Base-by-base conservation (phyloP, 2,797 vertebrate species). In the Chaunax sp. region DNA sequence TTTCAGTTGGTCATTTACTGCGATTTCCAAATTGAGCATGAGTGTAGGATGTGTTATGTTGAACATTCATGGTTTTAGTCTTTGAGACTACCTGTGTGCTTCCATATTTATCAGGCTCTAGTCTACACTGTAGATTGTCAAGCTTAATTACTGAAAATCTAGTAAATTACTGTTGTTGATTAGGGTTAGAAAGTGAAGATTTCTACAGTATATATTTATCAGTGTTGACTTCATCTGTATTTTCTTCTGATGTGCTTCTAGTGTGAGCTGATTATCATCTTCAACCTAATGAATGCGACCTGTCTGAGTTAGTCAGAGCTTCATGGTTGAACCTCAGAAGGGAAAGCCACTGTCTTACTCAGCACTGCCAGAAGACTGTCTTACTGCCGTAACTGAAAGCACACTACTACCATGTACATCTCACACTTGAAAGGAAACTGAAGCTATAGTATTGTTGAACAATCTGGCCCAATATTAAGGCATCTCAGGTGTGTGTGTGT, bases 391-490 rank as follows among this genome's bases (percentile, higher is more conserved):
- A 81, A 76, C 71, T n/a, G 57, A 89, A 78, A 89, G 90, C 89
- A 91, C 89, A 90, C 65, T 53, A 81, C 74, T 67, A 77, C 79
- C 75, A 74, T 41, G 73, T 46, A 65, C 49, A 62, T 74, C 61
- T 76, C 77, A 78, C 76, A 84, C 83, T 84, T 84, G 75, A 88
- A 89, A 81, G 87, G 86, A 87, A 90, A 84, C 81, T 71, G 78
- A 88, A 89, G 88, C 90, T 88, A 86, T 86, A 87, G 83, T 82
- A 78, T 83, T 84, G 79, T 87, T 78, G 78, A 90, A 89, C 89
- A 91, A 90, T 89, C 85, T 59, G 79, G 76, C 78, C 82, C 85
- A 79, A 84, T 80, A 75, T 82, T 64, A 85, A 78, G 86, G 72
- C 87, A 87, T 90, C 89, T 92, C 91, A 92, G 90, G 90, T 83